Evolutionary conservation across 2,113 vertebrate genomes (phyloP).

Genomic region (Leuciscus idus): DNA sequence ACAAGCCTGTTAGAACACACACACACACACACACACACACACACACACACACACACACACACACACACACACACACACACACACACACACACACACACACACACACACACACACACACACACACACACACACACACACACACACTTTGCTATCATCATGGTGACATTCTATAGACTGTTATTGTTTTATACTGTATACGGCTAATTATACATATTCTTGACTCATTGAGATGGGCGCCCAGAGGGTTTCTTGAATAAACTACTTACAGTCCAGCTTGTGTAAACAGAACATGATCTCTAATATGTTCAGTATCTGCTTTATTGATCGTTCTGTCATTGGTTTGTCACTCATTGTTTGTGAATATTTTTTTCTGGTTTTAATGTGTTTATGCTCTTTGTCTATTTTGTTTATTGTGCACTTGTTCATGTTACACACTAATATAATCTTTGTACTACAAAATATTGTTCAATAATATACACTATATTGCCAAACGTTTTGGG

Average conservation of each 20-base stretch:
- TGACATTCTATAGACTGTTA: too few species aligned
- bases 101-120: neutral
- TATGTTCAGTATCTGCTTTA: neutral
- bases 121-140: neutral
- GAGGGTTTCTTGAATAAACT: neutral
- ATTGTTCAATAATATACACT: too few species aligned
- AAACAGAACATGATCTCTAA: neutral
- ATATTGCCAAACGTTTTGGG: too few species aligned
- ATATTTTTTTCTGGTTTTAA: too few species aligned
- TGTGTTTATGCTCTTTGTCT: too few species aligned
- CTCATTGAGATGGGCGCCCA: neutral
- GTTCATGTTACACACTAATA: too few species aligned
- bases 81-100: neutral
- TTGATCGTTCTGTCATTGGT: neutral
- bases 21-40: constrained; percentile 30
- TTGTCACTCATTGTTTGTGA: neutral
- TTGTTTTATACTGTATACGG: too few species aligned
- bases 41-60: neutral
- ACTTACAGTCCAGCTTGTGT: neutral
- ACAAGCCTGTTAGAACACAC: constrained; percentile 31
- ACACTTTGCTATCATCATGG: too few species aligned
- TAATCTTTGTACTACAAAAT: too few species aligned
- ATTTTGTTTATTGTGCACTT: too few species aligned
- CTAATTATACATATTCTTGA: too few species aligned
- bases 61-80: neutral